Conservation (phyloP, 2,797 vertebrate genomes). For the Cossypha niveicapilla region DNA sequence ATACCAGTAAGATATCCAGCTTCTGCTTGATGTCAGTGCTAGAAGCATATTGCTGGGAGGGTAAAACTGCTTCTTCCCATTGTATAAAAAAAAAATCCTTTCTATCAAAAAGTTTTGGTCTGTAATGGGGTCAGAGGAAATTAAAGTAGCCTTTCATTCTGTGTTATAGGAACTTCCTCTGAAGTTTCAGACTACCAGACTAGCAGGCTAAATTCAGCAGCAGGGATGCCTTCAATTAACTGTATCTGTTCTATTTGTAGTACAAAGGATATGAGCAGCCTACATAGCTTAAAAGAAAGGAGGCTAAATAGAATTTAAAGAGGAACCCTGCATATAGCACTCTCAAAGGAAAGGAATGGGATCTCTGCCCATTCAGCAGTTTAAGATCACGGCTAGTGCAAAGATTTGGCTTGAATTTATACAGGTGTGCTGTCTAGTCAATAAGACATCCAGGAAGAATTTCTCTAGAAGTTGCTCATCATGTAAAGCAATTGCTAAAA, state of each 20-base stretch:
- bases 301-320: slow-evolving; percentile 59
- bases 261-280: slow-evolving; percentile 66
- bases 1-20: background rate
- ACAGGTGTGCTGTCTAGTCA: slow-evolving; percentile 37
- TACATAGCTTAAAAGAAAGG: slow-evolving; percentile 65
- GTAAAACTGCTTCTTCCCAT: slow-evolving; percentile 33
- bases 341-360: slow-evolving; percentile 29
- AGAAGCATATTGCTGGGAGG: background rate
- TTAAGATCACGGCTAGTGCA: slow-evolving; percentile 35
- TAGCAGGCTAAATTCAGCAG: slow-evolving; percentile 60
- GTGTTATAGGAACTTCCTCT: slow-evolving; percentile 52
- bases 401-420: slow-evolving; percentile 29
- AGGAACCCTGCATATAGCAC: background rate
- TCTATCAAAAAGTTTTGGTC: slow-evolving; percentile 50
- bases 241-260: slow-evolving; percentile 72
- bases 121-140: slow-evolving; percentile 65
- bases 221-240: slow-evolving; percentile 74
- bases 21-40: background rate
- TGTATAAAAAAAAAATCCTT: slow-evolving; percentile 38
- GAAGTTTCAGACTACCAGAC: slow-evolving; percentile 61
- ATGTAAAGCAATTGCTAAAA: background rate
- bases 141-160: slow-evolving; percentile 64
- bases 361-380: slow-evolving; percentile 37
- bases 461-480: background rate
- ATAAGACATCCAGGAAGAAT: slow-evolving; percentile 20